These are phyloP conservation scores for Eolophus roseicapilla DNA, from an alignment of 2,113 vertebrate species.

Conservation along the genomic window DNA sequence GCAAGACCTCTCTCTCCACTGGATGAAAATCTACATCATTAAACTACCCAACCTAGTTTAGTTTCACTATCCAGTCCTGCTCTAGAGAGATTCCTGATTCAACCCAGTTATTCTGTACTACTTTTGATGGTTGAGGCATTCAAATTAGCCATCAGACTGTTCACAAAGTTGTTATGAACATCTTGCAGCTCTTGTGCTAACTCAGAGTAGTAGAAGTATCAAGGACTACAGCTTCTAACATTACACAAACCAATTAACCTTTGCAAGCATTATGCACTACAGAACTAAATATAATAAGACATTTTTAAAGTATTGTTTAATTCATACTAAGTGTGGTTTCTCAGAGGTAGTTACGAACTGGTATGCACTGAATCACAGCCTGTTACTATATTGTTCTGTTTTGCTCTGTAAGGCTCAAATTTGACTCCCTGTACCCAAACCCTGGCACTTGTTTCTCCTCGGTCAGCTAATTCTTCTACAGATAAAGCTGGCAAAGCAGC, in stretches of 20 bases:
- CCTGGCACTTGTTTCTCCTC: not conserved
- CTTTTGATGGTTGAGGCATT: not conserved
- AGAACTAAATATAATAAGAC: conserved; percentile 26
- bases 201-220: not conserved
- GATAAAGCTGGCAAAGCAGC: not conserved
- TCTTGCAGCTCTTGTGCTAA: not conserved
- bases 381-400: not conserved
- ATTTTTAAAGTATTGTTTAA: conserved; percentile 3
- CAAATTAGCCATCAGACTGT: not conserved
- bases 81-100: not conserved
- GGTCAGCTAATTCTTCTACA: not conserved
- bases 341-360: not conserved
- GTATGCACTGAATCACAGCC: not conserved
- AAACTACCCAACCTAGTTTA: not conserved
- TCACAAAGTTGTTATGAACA: not conserved
- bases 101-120: not conserved
- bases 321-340: not conserved
- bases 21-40: not conserved
- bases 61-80: not conserved
- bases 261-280: not conserved
- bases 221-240: not conserved
- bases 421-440: not conserved
- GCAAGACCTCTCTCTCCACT: conserved; percentile 11
- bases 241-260: conserved; percentile 62
- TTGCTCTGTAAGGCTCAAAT: not conserved